phyloP scores from a whole-genome alignment of 2,797 vertebrate genomes.

The Cephalopachus bancanus region DNA sequence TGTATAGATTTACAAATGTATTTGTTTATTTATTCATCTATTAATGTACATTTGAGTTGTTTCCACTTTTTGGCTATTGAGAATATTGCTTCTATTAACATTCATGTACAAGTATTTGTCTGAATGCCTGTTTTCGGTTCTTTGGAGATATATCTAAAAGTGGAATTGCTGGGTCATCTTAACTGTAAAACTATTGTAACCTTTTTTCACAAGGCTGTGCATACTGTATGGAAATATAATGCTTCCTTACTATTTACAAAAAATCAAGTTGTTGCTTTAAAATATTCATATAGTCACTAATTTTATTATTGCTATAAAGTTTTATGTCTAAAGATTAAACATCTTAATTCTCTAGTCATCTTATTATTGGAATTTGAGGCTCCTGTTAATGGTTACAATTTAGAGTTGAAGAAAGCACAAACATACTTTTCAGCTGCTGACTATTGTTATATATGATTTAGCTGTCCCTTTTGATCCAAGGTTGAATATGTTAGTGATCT shows the following conservation, averaged over 20 bases:
- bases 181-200: neutral
- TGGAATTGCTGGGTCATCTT: conserved; percentile 1
- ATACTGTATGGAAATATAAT: conserved; percentile 20
- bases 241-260: conserved; percentile 7
- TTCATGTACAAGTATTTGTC: neutral
- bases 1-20: neutral
- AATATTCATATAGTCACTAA: conserved; percentile 31
- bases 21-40: conserved; percentile 29
- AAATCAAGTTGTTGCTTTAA: neutral
- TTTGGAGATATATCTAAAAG: neutral
- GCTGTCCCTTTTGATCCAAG: conserved; percentile 37
- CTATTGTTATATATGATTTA: conserved; percentile 47
- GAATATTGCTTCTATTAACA: neutral
- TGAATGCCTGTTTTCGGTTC: neutral
- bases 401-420: conserved; percentile 52
- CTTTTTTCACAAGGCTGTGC: neutral
- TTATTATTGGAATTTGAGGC: neutral
- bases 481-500: conserved; percentile 39
- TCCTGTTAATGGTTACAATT: conserved; percentile 4
- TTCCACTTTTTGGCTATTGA: conserved; percentile 10
- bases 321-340: conserved; percentile 26
- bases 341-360: neutral
- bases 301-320: neutral
- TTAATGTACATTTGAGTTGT: conserved; percentile 33
- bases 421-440: conserved; percentile 2